Evolutionary conservation across 2,113 vertebrate species (phyloP), one percentile per base, ranked within the genome.

Genomic region (Charadrius vociferus): DNA sequence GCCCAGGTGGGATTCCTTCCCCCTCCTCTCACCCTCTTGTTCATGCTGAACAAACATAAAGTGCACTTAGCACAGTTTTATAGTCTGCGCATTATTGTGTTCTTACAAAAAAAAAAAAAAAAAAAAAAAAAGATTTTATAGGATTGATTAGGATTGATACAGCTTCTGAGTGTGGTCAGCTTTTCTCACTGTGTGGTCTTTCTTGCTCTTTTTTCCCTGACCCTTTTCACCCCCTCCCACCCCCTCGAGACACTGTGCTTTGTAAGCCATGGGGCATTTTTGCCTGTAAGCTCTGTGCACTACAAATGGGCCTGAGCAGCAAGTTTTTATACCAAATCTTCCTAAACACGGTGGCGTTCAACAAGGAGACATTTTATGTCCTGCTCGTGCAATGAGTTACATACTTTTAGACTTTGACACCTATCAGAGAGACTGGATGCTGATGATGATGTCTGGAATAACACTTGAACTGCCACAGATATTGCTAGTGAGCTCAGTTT

Each of bases 101-200:
- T 93, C 72, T 70, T 39, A 79, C 7, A 1, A 65, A 78, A 47
- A 41, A 66, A 58, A 52, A 56, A n/a, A n/a, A n/a, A n/a, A n/a
- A 26, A 20, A 66, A 56, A 14, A 41, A 27, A 47, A 71, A 24
- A 65, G 3, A 52, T 78, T 91, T 78, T 81, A 78, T 86, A 81
- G 47, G 86, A 45, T 62, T 88, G 94, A 62, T 95, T 90, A 81
- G 74, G 85, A 72, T 37, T 61, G 71, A 85, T 81, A 83, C 39
- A 91, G 56, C 72, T 91, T 49, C 34, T 61, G 77, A 94, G 59
- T 50, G 81, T 82, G 81, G 59, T 88, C 86, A 93, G 59, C 66
- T 95, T 96, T 96, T 96, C 96, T 97, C 85, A 80, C 80, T 97
- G 88, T 97, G 95, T 96, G 97, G 93, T 97, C 94, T 92, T 83